Evolutionary conservation across 2,113 vertebrate species (phyloP), one percentile per base, ranked within the genome.

Genomic region (Noturus placidus): DNA sequence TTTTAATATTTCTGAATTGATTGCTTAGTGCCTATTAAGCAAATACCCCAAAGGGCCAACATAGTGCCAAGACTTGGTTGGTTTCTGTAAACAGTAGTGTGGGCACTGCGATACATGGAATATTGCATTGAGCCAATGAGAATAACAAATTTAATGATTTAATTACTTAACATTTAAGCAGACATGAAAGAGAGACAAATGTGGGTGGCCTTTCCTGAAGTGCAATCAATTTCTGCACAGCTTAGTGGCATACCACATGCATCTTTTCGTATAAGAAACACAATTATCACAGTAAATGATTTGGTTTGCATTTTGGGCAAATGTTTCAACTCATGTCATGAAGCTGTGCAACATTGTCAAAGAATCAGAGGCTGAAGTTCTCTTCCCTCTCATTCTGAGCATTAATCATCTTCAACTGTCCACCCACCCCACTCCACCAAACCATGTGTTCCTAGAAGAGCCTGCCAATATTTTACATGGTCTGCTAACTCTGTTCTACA

Each of bases 241-340:
- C 89, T 78, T 74, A 27, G 84, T 56, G 69, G 78, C 77, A 87
- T 59, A 84, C 87, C 59, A 82, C 87, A 87, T 59, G 78, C 76
- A 72, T 86, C 76, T 80, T 59, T 81, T 86, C 46, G 54, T 38
- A 72, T 72, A 11, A 88, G 79, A 78, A 67, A 67, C 50, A 77
- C 77, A 81, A 85, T 84, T 80, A 87, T 10, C 57, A 77, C 27
- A 38, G 15, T 85, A 35, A 33, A 76, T 46, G 38, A 59, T 65
- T 59, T 85, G 56, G 84, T 59, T 61, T 42, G 25, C 38, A 57
- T 46, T 76, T 14, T 25, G 56, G 35, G 27, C 42, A 4, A 13
- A 74, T n/a, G 25, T 25, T 25, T 33, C 84, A 14, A n/a, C 27
- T 86, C 27, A 25, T 78, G 70, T 85, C 50, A 82, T 38, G 63